phyloP scores from a whole-genome alignment of 2,888 invertebrate genomes.

The Vanessa cardui region DNA sequence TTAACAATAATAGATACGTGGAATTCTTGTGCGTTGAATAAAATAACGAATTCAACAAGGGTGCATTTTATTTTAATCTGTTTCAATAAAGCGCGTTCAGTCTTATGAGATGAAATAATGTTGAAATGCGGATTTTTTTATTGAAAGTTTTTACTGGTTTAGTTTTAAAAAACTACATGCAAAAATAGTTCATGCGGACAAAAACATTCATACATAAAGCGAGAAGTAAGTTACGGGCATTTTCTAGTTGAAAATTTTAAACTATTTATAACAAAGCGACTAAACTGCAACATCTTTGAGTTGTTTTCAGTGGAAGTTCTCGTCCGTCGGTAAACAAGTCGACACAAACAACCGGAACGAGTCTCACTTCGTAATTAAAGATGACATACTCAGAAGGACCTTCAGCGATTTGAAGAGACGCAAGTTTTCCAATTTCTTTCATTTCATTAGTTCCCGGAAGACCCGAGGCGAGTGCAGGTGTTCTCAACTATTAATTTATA shows the following conservation, averaged over 20 bases:
- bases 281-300: conserved; percentile 13
- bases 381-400: conserved; percentile 17
- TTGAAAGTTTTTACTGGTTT: neutral
- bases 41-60: too few relatives aligned
- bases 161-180: neutral
- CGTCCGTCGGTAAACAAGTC: conserved; percentile 11
- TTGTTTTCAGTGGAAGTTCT: conserved; percentile 11
- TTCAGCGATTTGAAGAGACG: conserved; percentile 18
- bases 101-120: neutral
- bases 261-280: conserved; percentile 13
- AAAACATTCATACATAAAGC: conserved; percentile 3
- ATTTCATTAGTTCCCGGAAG: conserved; percentile 24
- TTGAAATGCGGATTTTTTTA: neutral
- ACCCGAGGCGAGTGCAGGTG: conserved; percentile 35
- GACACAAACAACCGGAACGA: conserved; percentile 3
- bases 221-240: conserved; percentile 5
- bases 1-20: too few relatives aligned
- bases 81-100: too few relatives aligned
- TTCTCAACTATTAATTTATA: conserved; percentile 43
- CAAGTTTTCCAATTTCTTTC: conserved; percentile 31
- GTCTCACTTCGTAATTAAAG: conserved; percentile 16
- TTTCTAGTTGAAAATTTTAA: conserved; percentile 11
- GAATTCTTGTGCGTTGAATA: too few relatives aligned
- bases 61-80: too few relatives aligned
- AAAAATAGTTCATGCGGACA: conserved; percentile 4